Percentiles rank a stretch among this genome's conserved stretches.
Evolutionary conservation across 2,888 invertebrate genomes (phyloP).

Genomic region (Agonopterix alstromeriana): DNA sequence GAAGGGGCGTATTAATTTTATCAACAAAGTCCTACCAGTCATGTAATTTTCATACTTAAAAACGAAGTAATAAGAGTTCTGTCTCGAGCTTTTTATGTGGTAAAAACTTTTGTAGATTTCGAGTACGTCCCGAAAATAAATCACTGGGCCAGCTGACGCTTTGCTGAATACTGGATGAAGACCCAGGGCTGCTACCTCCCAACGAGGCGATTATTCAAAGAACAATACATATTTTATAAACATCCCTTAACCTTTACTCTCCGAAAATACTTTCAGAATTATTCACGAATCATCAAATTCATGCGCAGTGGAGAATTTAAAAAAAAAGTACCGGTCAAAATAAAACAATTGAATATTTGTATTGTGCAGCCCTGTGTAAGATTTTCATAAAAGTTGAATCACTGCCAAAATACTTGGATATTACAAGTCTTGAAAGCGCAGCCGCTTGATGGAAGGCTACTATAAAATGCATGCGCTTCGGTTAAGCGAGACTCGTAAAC

Average conservation of each 20-base stretch:
- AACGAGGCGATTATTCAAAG: conserved; percentile 11
- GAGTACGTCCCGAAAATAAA: conserved; percentile 50
- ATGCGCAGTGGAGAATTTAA: too few species aligned
- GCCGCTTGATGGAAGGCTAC: conserved; percentile 20
- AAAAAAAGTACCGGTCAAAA: too few species aligned
- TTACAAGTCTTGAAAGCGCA: conserved; percentile 18
- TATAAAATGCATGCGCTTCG: conserved; percentile 29
- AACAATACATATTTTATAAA: conserved; percentile 20
- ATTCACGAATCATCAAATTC: too few species aligned
- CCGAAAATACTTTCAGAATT: neutral
- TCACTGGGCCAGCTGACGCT: conserved; percentile 56
- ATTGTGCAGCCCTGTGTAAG: neutral
- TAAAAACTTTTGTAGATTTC: conserved; percentile 18
- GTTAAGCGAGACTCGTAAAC: conserved; percentile 9
- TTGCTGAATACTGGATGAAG: conserved; percentile 58
- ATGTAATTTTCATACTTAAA: too few species aligned
- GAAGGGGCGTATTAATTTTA: too few species aligned
- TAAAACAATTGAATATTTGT: too few species aligned
- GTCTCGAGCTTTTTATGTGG: conserved; percentile 16
- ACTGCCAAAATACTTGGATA: conserved; percentile 28
- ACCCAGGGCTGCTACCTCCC: conserved; percentile 26
- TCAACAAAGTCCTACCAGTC: too few species aligned
- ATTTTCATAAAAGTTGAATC: conserved; percentile 29
- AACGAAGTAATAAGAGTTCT: neutral
- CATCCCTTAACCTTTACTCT: conserved; percentile 5